Percentiles rank a stretch among this genome's conserved stretches.
phyloP scores from a whole-genome alignment of 1,140 invertebrate genomes.

The Drosophila parvula region DNA sequence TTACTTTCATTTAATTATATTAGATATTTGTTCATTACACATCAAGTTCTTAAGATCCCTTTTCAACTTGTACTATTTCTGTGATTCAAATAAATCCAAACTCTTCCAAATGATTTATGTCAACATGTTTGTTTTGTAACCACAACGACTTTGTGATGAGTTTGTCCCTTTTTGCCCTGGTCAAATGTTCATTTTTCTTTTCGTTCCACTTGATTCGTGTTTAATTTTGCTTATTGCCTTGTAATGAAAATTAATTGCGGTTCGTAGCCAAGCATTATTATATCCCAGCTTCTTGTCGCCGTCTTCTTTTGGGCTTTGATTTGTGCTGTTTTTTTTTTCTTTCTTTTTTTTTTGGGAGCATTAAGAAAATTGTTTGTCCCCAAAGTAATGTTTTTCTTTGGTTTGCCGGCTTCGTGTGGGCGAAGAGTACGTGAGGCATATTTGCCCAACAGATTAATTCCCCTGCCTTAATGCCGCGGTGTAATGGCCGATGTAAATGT shows the following conservation, averaged over 20 bases:
- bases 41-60: constrained; percentile 8
- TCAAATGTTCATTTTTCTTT: constrained; percentile 9
- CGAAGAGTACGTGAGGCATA: constrained; percentile 53
- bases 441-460: constrained; percentile 75
- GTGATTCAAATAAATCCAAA: constrained; percentile 37
- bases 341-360: constrained; percentile 19
- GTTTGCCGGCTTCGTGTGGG: constrained; percentile 31
- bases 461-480: constrained; percentile 28
- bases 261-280: constrained; percentile 50
- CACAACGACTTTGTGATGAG: neutral
- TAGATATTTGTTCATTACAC: neutral
- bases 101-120: constrained; percentile 64
- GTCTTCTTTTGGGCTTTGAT: constrained; percentile 38
- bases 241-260: constrained; percentile 82
- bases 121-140: constrained; percentile 48
- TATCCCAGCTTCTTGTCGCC: constrained; percentile 14
- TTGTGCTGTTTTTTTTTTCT: constrained; percentile 14
- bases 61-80: constrained; percentile 6
- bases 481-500: constrained; percentile 48
- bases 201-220: constrained; percentile 65
- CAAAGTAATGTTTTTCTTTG: constrained; percentile 20
- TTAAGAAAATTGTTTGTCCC: constrained; percentile 51
- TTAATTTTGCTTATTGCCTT: constrained; percentile 80
- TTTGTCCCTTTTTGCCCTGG: constrained; percentile 1
- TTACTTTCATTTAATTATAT: neutral